phyloP scores from a whole-genome alignment of 2,888 invertebrate genomes.

The Pomacea canaliculata region DNA sequence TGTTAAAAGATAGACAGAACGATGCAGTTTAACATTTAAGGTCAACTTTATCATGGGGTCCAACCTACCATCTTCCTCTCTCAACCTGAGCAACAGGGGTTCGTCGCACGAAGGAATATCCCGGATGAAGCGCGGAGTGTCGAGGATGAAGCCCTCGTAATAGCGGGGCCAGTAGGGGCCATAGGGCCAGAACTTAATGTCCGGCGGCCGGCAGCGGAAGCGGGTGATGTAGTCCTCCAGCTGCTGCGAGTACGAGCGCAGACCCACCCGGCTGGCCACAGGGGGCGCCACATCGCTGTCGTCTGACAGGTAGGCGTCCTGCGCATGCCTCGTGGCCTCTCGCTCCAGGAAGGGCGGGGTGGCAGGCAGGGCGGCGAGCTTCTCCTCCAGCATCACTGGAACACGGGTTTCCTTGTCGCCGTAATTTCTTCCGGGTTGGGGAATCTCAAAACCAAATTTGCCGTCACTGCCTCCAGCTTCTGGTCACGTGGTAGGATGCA shows the following conservation, averaged over 20 bases:
- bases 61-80: constrained; percentile 21
- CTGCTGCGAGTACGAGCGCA: constrained; percentile 52
- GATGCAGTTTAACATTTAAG: no score
- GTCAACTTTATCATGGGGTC: no score
- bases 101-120: constrained; percentile 41
- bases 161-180: constrained; percentile 65
- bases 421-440: no score
- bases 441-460: no score
- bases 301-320: constrained; percentile 11
- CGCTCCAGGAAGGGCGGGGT: not conserved
- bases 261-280: constrained; percentile 17
- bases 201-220: constrained; percentile 59
- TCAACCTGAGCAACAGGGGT: constrained; percentile 32
- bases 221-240: constrained; percentile 60
- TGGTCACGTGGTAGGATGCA: not conserved
- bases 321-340: constrained; percentile 5
- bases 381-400: not conserved
- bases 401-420: no score
- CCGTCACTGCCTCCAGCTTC: not conserved
- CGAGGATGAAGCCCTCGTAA: constrained; percentile 50
- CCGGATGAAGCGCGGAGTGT: constrained; percentile 50
- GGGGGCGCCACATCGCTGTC: constrained; percentile 25
- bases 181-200: constrained; percentile 66
- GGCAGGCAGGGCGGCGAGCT: not conserved
- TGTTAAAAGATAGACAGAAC: no score